Evolutionary conservation across 2,888 invertebrate genomes (phyloP).

Genomic region (Pharmacophagus antenor): DNA sequence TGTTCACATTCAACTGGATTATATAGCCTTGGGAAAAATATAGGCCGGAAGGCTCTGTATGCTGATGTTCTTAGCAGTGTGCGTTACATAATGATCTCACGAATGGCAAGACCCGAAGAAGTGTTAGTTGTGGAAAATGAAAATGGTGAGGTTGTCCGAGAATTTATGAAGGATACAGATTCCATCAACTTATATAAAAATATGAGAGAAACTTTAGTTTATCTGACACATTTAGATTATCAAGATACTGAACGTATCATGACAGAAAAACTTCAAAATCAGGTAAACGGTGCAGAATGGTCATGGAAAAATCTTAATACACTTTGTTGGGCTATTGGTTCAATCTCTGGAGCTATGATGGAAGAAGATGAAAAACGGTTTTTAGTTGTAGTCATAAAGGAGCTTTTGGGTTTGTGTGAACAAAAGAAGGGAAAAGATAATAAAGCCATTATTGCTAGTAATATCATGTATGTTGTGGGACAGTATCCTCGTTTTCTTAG

Average conservation of each 20-base stretch:
- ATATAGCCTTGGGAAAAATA: constrained; percentile 65
- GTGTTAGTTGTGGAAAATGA: constrained; percentile 99
- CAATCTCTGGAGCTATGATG: constrained; percentile 98
- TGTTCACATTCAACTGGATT: constrained; percentile 78
- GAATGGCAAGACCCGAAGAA: constrained; percentile 99
- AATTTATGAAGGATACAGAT: constrained; percentile 99
- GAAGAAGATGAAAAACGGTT: constrained; percentile 99
- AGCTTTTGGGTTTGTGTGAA: constrained; percentile 97
- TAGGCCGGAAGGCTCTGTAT: constrained; percentile 86
- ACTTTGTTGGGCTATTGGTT: constrained; percentile 99
- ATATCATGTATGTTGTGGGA: constrained; percentile 99
- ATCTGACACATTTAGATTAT: constrained; percentile 98
- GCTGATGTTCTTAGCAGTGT: constrained; percentile 92
- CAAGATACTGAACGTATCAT: constrained; percentile 98
- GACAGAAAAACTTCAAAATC: constrained; percentile 98
- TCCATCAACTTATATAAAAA: constrained; percentile 99
- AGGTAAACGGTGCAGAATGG: constrained; percentile 99
- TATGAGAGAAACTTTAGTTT: constrained; percentile 98
- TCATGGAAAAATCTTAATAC: constrained; percentile 99
- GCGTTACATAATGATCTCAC: constrained; percentile 98
- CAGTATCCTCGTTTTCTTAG: constrained; percentile 99
- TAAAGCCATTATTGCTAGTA: constrained; percentile 99
- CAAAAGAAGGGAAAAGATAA: constrained; percentile 99
- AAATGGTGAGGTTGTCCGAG: constrained; percentile 99
- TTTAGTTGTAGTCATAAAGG: constrained; percentile 98